Conservation (phyloP, 2,113 vertebrate species). For the chimpanzee (Pan troglodytes) region NHGRI_mPanTro3-v2.1_pri NC_072401.2:96336501-96337000, state of each 20-base stretch:
- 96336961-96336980: not conserved
- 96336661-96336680: rapidly evolving
- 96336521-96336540: conserved; percentile 20
- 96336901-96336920: not conserved
- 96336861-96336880: not conserved
- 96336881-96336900: not conserved
- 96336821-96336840: not conserved
- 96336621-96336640: too few species aligned
- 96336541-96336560: conserved; percentile 35
- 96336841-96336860: not conserved
- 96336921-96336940: not conserved
- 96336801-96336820: conserved; percentile 6
- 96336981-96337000: not conserved
- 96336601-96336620: too few species aligned
- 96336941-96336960: not conserved
- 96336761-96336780: not conserved
- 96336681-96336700: too few species aligned
- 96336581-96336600: rapidly evolving
- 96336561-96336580: not conserved
- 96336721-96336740: not conserved
- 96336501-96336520: not conserved
- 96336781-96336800: conserved; percentile 25
- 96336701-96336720: not conserved
- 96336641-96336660: not conserved
- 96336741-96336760: rapidly evolving